Percentiles rank a stretch among this genome's conserved stretches.
Conservation (phyloP, 2,113 vertebrate species). For the Mellivora capensis region DNA sequence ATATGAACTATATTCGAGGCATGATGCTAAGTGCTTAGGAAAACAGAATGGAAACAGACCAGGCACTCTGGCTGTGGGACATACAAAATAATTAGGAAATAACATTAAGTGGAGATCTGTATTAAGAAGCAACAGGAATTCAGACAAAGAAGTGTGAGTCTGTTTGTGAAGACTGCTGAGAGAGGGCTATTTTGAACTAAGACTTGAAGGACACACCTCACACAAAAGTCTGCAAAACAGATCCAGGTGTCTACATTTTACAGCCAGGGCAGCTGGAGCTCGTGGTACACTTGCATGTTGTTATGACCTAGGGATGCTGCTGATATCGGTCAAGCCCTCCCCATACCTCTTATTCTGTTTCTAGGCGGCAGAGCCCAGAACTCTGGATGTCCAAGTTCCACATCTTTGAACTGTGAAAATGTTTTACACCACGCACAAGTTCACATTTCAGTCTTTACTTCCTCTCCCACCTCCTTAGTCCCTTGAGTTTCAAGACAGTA, state of each 20-base stretch:
- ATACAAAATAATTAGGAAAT: neutral
- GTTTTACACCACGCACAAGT: neutral
- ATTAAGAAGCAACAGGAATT: neutral
- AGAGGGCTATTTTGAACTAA: neutral
- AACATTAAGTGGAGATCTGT: neutral
- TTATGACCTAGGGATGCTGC: no score
- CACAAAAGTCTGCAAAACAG: fast-evolving
- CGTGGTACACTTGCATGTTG: fast-evolving
- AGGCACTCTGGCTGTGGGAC: fast-evolving
- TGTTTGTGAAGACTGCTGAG: neutral
- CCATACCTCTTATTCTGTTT: neutral
- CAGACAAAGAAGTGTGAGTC: neutral
- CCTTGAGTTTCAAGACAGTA: neutral
- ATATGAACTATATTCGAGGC: neutral
- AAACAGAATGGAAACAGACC: neutral
- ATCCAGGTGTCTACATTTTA: fast-evolving
- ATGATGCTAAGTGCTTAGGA: neutral
- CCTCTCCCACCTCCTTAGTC: neutral
- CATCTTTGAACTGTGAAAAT: neutral
- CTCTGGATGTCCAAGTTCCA: neutral
- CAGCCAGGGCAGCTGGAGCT: neutral
- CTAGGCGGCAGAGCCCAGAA: neutral
- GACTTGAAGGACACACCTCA: neutral
- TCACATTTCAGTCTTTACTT: neutral
- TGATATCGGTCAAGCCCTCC: fast-evolving